phyloP scores from a whole-genome alignment of 2,888 invertebrate species.

The Drosophila quinaria region DNA sequence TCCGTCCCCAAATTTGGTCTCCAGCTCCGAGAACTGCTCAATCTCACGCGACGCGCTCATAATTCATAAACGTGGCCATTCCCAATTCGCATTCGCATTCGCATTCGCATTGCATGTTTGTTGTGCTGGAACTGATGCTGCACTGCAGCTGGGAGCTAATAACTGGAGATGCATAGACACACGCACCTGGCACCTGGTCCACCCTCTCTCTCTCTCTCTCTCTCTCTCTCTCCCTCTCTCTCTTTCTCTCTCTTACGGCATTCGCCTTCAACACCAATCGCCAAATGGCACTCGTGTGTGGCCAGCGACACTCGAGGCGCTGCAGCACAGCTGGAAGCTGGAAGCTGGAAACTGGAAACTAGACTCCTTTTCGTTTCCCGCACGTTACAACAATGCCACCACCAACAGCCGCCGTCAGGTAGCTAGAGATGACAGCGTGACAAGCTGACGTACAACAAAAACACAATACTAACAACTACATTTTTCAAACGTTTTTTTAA shows the following conservation, averaged over 20 bases:
- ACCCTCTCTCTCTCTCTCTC: background rate
- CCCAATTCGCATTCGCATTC: constrained; percentile 1
- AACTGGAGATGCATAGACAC: constrained; percentile 51
- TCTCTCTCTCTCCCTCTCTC: background rate
- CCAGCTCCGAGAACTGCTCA: constrained; percentile 47
- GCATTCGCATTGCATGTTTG: constrained; percentile 30
- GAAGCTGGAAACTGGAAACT: constrained; percentile 19
- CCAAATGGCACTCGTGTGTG: constrained; percentile 79
- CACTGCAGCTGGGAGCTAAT: constrained; percentile 47
- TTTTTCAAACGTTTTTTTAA: background rate
- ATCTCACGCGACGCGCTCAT: constrained; percentile 77
- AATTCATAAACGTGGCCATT: constrained; percentile 70
- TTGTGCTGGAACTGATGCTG: constrained; percentile 20
- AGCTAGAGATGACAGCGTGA: constrained; percentile 53
- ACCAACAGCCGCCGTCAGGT: constrained; percentile 6
- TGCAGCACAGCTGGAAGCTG: constrained; percentile 74
- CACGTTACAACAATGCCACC: constrained; percentile 28
- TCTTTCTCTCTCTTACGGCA: background rate
- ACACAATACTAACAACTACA: constrained; percentile 11
- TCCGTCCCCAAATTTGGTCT: constrained; percentile 16
- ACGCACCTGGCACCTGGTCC: constrained; percentile 58
- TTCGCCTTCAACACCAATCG: constrained; percentile 73
- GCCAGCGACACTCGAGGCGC: constrained; percentile 79
- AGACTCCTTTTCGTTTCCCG: constrained; percentile 27
- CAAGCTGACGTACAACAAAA: constrained; percentile 12